phyloP scores from a whole-genome alignment of 2,113 vertebrate genomes.

The Tychaedon coryphoeus region DNA sequence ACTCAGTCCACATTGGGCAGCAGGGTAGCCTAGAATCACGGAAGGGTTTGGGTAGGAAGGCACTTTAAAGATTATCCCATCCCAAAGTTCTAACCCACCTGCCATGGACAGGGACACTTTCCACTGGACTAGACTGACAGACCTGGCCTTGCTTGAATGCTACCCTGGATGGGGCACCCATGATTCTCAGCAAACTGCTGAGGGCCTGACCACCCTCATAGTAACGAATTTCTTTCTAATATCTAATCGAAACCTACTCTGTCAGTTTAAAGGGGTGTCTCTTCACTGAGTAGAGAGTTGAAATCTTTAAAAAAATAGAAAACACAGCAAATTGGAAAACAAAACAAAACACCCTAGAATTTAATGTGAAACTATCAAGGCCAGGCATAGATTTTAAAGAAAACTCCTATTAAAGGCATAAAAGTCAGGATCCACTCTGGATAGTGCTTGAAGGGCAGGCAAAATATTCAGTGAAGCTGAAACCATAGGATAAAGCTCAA shows the following conservation, averaged over 20 bases:
- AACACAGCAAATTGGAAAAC: neutral
- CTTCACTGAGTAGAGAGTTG: neutral
- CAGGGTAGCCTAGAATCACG: neutral
- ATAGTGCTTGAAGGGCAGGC: neutral
- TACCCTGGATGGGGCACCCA: neutral
- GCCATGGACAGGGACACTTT: neutral
- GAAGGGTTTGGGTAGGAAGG: neutral
- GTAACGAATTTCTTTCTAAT: neutral
- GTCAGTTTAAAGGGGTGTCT: neutral
- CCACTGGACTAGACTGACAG: neutral
- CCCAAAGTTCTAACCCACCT: neutral
- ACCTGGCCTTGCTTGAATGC: neutral
- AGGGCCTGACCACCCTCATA: neutral
- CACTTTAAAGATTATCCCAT: neutral
- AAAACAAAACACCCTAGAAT: neutral
- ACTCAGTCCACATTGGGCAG: rapidly evolving
- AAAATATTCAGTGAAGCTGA: neutral
- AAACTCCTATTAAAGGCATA: neutral
- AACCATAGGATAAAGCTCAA: neutral
- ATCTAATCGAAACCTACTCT: neutral
- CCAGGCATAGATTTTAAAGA: neutral
- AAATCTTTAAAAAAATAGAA: neutral
- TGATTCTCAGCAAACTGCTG: neutral
- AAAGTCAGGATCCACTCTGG: neutral
- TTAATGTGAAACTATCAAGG: neutral